Percentiles rank a stretch among this genome's conserved stretches.
phyloP scores from a whole-genome alignment of 2,797 vertebrate genomes.

The Orestias chungarensis region DNA sequence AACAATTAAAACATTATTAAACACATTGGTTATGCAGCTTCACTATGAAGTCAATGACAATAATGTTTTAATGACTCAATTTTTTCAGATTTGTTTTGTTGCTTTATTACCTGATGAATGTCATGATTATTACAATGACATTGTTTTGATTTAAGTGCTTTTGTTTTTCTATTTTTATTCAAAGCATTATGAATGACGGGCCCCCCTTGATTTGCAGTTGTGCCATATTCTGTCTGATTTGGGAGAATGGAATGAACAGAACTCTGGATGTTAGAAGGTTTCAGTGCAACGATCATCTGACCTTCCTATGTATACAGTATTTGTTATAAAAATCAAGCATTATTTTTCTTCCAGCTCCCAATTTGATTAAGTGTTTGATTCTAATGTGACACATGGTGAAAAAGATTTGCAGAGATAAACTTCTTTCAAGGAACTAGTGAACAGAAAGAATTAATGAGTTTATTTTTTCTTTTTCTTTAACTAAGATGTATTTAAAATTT shows the following conservation, averaged over 20 bases:
- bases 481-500: not conserved
- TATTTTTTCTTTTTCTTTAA: not conserved
- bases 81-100: too few species aligned
- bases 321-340: not conserved
- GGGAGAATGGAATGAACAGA: not conserved
- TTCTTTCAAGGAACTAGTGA: not conserved
- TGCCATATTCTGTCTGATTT: too few species aligned
- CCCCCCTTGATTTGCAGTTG: not conserved
- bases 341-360: not conserved
- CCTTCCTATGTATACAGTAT: not conserved
- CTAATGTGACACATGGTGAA: too few species aligned
- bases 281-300: not conserved
- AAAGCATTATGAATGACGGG: not conserved
- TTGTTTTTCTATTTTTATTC: not conserved
- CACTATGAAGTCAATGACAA: too few species aligned
- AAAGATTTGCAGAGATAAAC: too few species aligned
- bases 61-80: too few species aligned
- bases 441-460: not conserved
- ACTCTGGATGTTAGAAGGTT: not conserved
- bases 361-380: too few species aligned
- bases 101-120: too few species aligned
- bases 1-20: too few species aligned
- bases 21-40: too few species aligned
- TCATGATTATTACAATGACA: too few species aligned
- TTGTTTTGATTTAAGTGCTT: not conserved